phyloP scores from a whole-genome alignment of 1,140 invertebrate genomes.

The Drosophila gunungcola region DNA sequence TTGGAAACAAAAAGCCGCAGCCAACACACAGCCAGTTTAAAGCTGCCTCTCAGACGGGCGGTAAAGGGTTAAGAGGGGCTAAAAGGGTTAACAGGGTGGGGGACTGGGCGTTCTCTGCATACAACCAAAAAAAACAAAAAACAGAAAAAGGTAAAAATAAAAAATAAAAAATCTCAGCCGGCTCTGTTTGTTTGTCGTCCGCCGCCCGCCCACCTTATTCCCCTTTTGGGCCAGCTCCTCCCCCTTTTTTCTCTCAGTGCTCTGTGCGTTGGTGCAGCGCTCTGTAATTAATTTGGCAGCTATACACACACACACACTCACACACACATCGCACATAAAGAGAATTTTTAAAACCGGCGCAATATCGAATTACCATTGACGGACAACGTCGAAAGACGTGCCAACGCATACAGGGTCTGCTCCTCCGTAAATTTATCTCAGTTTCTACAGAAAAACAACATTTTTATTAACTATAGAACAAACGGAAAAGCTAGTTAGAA shows the following conservation, averaged over 20 bases:
- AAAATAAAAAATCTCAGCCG: slow-evolving; percentile 42
- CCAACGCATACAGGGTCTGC: slow-evolving; percentile 43
- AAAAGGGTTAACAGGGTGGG: slow-evolving; percentile 6
- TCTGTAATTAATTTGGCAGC: slow-evolving; percentile 81
- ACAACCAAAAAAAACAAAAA: slow-evolving; percentile 8
- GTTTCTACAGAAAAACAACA: slow-evolving; percentile 2
- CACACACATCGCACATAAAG: slow-evolving; percentile 47
- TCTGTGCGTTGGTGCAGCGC: slow-evolving; percentile 72
- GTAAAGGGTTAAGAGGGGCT: slow-evolving; percentile 9
- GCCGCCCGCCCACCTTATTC: slow-evolving; percentile 10
- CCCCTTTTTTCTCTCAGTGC: slow-evolving; percentile 24
- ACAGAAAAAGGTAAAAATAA: slow-evolving; percentile 1
- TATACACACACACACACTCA: slow-evolving; percentile 38
- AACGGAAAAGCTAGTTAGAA: too few species aligned
- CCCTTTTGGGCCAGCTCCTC: not conserved
- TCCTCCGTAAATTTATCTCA: slow-evolving; percentile 2
- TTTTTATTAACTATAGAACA: not conserved
- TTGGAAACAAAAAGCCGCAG: slow-evolving; percentile 49
- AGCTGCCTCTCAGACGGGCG: slow-evolving; percentile 22
- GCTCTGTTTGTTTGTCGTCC: slow-evolving; percentile 52
- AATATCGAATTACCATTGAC: slow-evolving; percentile 78
- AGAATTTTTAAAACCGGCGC: slow-evolving; percentile 73
- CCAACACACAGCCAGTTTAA: slow-evolving; percentile 52
- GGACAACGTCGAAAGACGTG: slow-evolving; percentile 40
- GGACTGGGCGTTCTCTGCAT: slow-evolving; percentile 10